Base-by-base conservation (phyloP, 1,140 invertebrate genomes). In the Euglossa dilemma region DNA sequence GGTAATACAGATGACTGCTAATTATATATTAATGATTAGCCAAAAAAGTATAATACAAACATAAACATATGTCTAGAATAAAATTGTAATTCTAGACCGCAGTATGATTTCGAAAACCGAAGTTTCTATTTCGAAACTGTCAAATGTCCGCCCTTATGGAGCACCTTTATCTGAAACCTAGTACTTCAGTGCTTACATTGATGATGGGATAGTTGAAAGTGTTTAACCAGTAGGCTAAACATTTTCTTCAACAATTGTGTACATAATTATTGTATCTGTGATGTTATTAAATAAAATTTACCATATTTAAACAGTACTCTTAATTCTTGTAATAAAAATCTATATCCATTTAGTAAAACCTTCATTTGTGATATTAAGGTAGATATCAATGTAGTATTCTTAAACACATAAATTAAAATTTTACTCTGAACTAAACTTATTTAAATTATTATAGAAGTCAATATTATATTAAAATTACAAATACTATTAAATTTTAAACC, bases 211-310 rank as follows among this genome's bases (percentile, higher is more conserved):
- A 89, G 85, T 66, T 79, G 85, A 79, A 89, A 87, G 82, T 83
- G 88, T 80, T 66, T 69, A 80, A 71, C 63, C 67, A 74, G 14
- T 25, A 28, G 64, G 69, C 83, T 81, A 77, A 76, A 25, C 72
- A 79, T 83, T 87, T 86, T 88, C 75, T 87, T 69, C 84, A 75
- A 90, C 89, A 87, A 91, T 87, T 91, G 89, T 92, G 91, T 92
- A 92, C 91, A 92, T 92, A 92, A 92, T 92, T 92, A 92, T 93
- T 92, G 90, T 93, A 93, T 93, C 92, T 93, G 92, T 93, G 92
- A 93, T 93, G 92, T 93, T 93, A 93, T 91, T 90, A 90, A 93
- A 92, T 93, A 93, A 93, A 92, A 88, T 93, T 92, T 93, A 93
- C 87, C 90, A 92, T 92, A 93, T 92, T 92, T 92, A 92, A 93